These are phyloP conservation scores for Aptenodytes patagonicus DNA, from an alignment of 2,113 vertebrate species.

Conservation along the genomic window DNA sequence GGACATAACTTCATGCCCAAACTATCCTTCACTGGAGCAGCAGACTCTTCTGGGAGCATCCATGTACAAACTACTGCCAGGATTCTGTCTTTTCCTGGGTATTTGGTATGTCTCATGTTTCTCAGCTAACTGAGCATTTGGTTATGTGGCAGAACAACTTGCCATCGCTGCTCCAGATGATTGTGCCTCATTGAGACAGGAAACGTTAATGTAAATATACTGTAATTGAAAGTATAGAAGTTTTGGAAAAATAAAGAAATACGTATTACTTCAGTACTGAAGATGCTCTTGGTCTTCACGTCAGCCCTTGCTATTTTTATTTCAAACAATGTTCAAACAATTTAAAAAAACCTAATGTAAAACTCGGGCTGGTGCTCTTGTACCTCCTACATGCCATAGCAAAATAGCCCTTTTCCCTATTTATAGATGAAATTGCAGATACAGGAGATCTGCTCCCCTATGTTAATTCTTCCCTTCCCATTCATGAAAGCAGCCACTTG, in stretches of 20 bases:
- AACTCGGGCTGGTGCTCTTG: not conserved
- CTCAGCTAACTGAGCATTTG: not conserved
- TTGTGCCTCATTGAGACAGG: not conserved
- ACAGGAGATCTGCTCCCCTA: not conserved
- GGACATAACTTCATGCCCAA: not conserved
- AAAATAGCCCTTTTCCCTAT: not conserved
- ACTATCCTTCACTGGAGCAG: not conserved
- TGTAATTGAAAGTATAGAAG: not conserved
- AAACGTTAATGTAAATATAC: not conserved
- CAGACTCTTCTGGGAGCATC: not conserved
- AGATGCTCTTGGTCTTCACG: not conserved
- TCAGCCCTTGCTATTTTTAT: not conserved
- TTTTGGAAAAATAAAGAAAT: not conserved
- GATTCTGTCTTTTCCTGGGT: not conserved
- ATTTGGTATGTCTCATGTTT: not conserved
- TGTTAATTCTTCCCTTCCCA: not conserved
- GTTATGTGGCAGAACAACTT: not conserved
- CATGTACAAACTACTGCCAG: not conserved
- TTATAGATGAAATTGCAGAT: not conserved
- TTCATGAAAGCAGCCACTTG: not conserved
- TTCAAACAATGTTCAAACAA: not conserved
- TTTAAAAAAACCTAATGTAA: not conserved
- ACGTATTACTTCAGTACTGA: not conserved
- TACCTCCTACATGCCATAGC: not conserved
- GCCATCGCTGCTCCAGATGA: not conserved